Evolutionary conservation across 2,888 invertebrate species (phyloP), one percentile per base, ranked within the genome.

Genomic region (Caenorhabditis imperialis): DNA sequence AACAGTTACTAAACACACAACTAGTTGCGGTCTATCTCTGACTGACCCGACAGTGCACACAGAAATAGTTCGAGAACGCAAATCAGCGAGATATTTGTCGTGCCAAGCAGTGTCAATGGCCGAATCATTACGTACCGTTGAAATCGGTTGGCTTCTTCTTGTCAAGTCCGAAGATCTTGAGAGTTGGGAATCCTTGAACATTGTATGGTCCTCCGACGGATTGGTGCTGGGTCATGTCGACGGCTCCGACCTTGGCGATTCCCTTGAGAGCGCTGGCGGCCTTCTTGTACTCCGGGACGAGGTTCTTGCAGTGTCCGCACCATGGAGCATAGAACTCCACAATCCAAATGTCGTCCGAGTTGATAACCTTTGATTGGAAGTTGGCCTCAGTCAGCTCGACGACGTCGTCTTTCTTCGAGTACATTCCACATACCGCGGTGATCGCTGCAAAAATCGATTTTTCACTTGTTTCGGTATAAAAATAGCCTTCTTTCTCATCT

Each of bases 291-390:
- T 97, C 97, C 1, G 96, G 94, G 44, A 93, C 94, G 44, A 99
- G 91, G 74, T 91, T 92, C 89, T 96, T 92, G 89, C 98, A 91
- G 85, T 91, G 91, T 33, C 91, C 91, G 88, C 91, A 91, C 90
- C 97, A 98, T 0, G 96, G 96, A 0, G 98, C 97, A 89, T 92
- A 96, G 89, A 95, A 96, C 88, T 99, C 97, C 1, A 99, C 94
- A 67, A 99, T 90, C 97, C 97, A 98, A 23, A 98, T 90, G 82
- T 93, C 92, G 89, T 96, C 93, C 78, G 94, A 92, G 79, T 93
- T 92, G 48, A 92, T 89, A 4, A 98, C 96, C 83, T 93, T 90
- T 80, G 91, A 92, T 84, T 96, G 92, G 88, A 97, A 98, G 90
- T 95, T 97, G 51, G 91, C 90, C 0, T 93, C 92, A n/a, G 93